Base-by-base conservation (phyloP, 2,113 vertebrate genomes). In the Myanophis thanlyinensis region DNA sequence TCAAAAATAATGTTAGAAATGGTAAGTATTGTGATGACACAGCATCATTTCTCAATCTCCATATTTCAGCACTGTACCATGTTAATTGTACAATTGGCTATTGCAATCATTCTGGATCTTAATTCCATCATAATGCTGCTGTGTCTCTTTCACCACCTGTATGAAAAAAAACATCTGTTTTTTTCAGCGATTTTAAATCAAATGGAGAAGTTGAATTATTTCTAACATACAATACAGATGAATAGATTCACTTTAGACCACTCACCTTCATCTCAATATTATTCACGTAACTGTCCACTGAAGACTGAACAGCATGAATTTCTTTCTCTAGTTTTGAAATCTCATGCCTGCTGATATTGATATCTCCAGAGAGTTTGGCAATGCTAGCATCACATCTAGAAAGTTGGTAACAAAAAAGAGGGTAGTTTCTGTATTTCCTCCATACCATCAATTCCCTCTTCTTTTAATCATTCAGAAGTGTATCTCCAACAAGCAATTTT, bases 321-420 rank as follows among this genome's bases (percentile, higher is more conserved):
- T 98, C 97, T 94, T 97, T 98, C 73, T 98, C 97, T 23, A 96
- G 94, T 90, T 96, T 97, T 88, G 93, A 96, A 80, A 97, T 95
- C 91, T 98, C 97, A 0, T 51, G 94, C n/a, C 95, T 97, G 93
- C 97, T 96, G 27, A 94, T 54, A 22, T 94, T 95, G 90, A 98
- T 93, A 47, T 98, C 98, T 90, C 95, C 96, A 0, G 98, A 98
- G 85, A 99, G 97, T 94, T 98, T 98, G 22, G 97, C 91, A 1
- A 98, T 98, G 94, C 97, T 98, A 59, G 98, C 98, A 94, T 99
- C 98, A 84, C 98, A 99, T 94, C 98, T 99, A 96, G 59, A 54
- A 95, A 89, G 35, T 44, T 2, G 30, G 80, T 95, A 90, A 93
- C 0, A 51, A 30, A 15, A 54, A 85, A 73, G 86, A 95, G 84